Evolutionary conservation across 64 coral and sea anemone species (phyloP), one percentile per base, ranked within the genome.

Genomic region (Montipora capricornis): DNA sequence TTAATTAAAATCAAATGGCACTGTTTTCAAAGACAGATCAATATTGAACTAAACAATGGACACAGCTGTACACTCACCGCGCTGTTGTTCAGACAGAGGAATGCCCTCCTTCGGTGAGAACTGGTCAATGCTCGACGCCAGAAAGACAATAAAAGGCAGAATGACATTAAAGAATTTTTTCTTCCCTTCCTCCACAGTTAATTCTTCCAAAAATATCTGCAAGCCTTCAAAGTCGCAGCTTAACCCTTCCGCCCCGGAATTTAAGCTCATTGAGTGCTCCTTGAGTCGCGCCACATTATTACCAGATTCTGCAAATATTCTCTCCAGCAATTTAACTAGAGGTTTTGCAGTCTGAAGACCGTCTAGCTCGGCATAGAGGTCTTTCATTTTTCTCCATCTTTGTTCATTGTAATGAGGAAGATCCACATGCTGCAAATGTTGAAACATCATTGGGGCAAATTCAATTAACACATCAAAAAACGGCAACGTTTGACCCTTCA

Each of bases 191-290:
- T 48, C 59, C 11, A 49, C 73, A 1, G 93, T 82, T 3, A 94
- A 75, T 44, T 83, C 26, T 1, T 97, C 95, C 4, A 97, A 13
- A 94, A 97, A 97, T 83, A 70, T 53, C 48, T 79, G 68, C 60
- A 97, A 85, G 24, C 95, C 95, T 60, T 71, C 49, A 68, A 97
- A 97, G 26, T 77, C 66, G 82, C 88, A 91, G 15, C 71, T 47
- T 55, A 69, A 76, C 55, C 75, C 78, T 3, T 20, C 14, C 58
- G 16, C 66, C 26, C 37, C 49, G 49, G 62, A 75, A 76, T 75
- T 13, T 49, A 61, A 89, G 11, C 11, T 57, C 26, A 46, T 49
- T 44, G 82, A 59, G 14, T 80, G 70, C 10, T 87, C 89, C 16
- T 44, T 12, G 75, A 76, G 67, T 16, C 50, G 29, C 77, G 94